A percentile compares a stretch with the other conserved stretches of the same genome.
Evolutionary conservation across 2,797 vertebrate species (phyloP).

Genomic region (Tokudaia tokunoshimensis): DNA sequence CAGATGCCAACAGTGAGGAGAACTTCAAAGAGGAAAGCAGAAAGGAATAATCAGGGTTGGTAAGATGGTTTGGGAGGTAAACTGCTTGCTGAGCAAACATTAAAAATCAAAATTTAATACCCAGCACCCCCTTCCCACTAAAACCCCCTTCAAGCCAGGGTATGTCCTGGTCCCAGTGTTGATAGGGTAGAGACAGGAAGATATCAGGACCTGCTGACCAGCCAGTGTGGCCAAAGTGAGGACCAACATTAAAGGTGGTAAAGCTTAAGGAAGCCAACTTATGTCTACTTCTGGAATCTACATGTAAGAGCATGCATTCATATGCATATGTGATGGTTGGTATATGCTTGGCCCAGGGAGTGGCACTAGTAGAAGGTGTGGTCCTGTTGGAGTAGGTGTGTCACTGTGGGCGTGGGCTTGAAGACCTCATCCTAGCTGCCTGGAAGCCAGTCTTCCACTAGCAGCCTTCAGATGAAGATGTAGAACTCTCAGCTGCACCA

Average conservation of each 20-base stretch:
- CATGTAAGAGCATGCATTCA: background rate
- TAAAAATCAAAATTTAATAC: background rate
- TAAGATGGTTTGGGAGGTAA: background rate
- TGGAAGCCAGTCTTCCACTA: too few relatives aligned
- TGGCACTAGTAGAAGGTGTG: background rate
- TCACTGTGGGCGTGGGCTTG: background rate
- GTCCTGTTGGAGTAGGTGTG: background rate
- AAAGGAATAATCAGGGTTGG: background rate
- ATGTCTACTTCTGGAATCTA: background rate
- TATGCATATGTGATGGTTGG: background rate
- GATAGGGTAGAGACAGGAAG: background rate
- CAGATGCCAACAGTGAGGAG: background rate
- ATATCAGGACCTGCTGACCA: background rate
- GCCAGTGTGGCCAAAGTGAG: background rate
- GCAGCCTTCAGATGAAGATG: too few relatives aligned
- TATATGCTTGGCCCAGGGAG: background rate
- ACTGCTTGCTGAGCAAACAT: background rate
- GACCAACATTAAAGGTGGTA: background rate
- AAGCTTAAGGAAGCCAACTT: background rate
- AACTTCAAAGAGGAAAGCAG: background rate
- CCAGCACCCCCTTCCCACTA: too few relatives aligned
- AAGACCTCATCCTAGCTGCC: background rate
- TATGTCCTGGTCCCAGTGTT: too few relatives aligned
- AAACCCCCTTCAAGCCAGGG: too few relatives aligned
- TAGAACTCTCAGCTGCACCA: too few relatives aligned